These are phyloP conservation scores for Megaceryle alcyon DNA, from an alignment of 2,797 vertebrate genomes.

Conservation along the genomic window DNA sequence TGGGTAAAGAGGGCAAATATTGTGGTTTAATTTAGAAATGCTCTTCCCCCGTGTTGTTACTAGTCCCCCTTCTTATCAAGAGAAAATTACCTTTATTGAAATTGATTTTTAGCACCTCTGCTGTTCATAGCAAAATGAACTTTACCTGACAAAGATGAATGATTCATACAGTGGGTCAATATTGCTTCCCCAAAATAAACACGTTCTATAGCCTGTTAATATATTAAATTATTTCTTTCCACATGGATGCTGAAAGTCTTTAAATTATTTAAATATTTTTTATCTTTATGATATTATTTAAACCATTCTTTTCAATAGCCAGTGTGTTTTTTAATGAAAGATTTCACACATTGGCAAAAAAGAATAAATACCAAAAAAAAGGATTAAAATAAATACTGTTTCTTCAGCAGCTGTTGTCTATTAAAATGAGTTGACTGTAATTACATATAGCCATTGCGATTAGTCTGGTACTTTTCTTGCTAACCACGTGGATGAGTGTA, in stretches of 20 bases:
- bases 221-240: neutral
- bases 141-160: neutral
- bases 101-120: neutral
- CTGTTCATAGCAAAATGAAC: neutral
- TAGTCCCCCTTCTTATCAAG: neutral
- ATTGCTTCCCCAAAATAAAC: neutral
- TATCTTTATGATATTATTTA: neutral
- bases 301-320: neutral
- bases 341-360: neutral
- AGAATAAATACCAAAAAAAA: neutral
- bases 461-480: neutral
- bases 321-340: too few relatives aligned
- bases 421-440: neutral
- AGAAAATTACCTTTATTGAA: neutral
- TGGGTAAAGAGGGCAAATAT: neutral
- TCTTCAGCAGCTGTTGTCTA: neutral
- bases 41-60: neutral
- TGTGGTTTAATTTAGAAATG: neutral
- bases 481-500: neutral
- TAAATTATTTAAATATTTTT: neutral
- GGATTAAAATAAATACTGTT: neutral
- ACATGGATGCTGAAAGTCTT: neutral
- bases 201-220: neutral
- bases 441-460: neutral
- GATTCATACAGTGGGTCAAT: neutral